Percentiles rank a stretch among this genome's conserved stretches.
These are phyloP conservation scores for Numida meleagris DNA, from an alignment of 2,113 vertebrate genomes.

Conservation along the genomic window DNA sequence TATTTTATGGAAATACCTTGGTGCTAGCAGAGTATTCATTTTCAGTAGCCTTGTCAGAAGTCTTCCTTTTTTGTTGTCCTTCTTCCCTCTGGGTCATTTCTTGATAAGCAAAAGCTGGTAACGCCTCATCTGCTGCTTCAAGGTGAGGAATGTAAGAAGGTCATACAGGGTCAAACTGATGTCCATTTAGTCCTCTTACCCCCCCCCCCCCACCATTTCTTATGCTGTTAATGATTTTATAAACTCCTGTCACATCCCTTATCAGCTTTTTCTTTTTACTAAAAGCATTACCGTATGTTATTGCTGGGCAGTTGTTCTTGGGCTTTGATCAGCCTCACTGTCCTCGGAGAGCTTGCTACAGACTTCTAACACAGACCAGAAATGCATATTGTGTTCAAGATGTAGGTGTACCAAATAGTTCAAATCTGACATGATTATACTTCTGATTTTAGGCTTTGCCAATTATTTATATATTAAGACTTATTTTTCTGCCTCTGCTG, in stretches of 20 bases:
- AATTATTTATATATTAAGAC: neutral
- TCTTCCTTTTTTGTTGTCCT: neutral
- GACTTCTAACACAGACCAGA: neutral
- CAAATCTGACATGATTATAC: neutral
- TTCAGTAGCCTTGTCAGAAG: neutral
- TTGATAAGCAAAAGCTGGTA: neutral
- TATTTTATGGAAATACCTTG: neutral
- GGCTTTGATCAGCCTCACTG: neutral
- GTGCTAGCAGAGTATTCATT: neutral
- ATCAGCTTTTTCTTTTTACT: neutral
- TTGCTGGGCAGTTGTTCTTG: neutral
- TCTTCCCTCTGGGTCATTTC: neutral
- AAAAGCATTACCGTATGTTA: rapidly evolving
- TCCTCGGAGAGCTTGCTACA: neutral
- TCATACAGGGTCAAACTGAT: neutral
- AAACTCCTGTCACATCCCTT: neutral
- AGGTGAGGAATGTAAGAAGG: neutral
- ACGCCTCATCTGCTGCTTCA: neutral
- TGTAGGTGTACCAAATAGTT: rapidly evolving
- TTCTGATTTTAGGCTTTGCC: neutral
- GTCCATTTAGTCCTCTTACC: neutral
- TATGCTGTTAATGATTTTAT: neutral
- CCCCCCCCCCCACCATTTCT: neutral
- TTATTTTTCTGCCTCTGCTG: rapidly evolving
- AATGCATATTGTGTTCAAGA: neutral